Base-by-base conservation (phyloP, 2,113 vertebrate genomes). In the Aix galericulata region DNA sequence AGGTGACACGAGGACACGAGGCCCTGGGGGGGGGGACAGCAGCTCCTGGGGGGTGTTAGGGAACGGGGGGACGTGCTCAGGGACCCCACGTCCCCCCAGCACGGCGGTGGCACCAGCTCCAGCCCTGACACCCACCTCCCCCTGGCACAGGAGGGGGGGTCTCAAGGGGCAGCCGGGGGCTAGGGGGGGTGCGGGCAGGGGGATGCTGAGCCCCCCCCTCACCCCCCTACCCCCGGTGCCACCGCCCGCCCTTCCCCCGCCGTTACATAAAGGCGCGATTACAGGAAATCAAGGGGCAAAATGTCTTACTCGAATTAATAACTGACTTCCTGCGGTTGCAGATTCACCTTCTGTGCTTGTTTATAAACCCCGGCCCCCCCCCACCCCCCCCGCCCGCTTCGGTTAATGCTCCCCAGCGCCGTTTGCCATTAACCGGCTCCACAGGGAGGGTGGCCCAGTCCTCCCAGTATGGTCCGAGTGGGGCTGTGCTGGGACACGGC, bases 301-400 rank as follows among this genome's bases (percentile, higher is more conserved):
- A 95, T 82, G 34, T 91, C 94, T 81, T 85, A 36, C 87, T 87
- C 18, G 29, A 91, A 97, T 97, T 96, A 95, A 96, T 96, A 97
- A 96, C 97, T 80, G 91, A 97, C 97, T 98, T 97, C 97, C 97
- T 97, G 97, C 12, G 36, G 95, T 97, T 97, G 95, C 92, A 84
- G 89, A 94, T 94, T 94, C 96, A 94, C 96, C 93, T 79, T 82
- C 86, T 71, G 94, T 1, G 25, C 81, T 80, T 48, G 91, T 77
- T 88, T 71, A 64, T 73, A 42, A 52, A 67, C 52, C 77, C 12
- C 46, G 1, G 32, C 62, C 46, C 46, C 46, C 46, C 46, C 9
- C 46, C 68, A 58, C 40, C 60, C 42, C 42, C 44, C 40, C 56
- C 7, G 3, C 76, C 52, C 2, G 3, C 84, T 88, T 83, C 17